Evolutionary conservation across 2,888 invertebrate genomes (phyloP), one percentile per base, ranked within the genome.

Genomic region (Linnaemya vulpina): DNA sequence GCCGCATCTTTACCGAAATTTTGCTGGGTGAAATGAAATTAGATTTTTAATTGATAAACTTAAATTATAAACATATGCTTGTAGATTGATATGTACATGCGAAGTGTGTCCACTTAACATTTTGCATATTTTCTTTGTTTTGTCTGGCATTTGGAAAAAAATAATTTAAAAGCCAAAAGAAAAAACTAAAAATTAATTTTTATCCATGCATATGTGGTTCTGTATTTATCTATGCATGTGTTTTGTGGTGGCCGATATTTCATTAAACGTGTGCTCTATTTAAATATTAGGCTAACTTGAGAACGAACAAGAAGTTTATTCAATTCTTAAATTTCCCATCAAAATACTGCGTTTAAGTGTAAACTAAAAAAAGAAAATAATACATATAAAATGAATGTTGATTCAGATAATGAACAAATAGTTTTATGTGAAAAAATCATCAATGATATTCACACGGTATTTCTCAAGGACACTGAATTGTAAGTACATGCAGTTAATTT

Each of bases 341-440:
- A 38, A 8, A 38, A 3, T 17, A 9, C 17, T 53, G 25, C 11
- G 62, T 53, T 35, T 49, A 25, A 30, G 13, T 3, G 17, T 13
- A 55, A 46, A 9, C 11, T 15, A 53, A 71, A 20, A 17, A 22
- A 46, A 43, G 49, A 22, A 40, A 40, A 43, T 0, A 53, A 22
- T 30, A 10, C 11, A 22, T 15, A 17, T 49, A 76, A 80, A 68
- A 80, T 76, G 71, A 67, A 80, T 71, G 20, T 58, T 22, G 84
- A 86, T 78, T 49, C 87, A 17, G 95, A 90, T 78, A 91, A 92
- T 89, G 95, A 96, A 90, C 94, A 94, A 89, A 94, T 94, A 91
- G 95, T 96, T 75, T 94, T 96, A 86, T 96, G 96, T 81, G 96
- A 97, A 91, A 96, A 96, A 94, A 97, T 97, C 89, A 93, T 97